Base-by-base conservation (phyloP, 1,140 invertebrate species). In the Orchesella cincta region DNA sequence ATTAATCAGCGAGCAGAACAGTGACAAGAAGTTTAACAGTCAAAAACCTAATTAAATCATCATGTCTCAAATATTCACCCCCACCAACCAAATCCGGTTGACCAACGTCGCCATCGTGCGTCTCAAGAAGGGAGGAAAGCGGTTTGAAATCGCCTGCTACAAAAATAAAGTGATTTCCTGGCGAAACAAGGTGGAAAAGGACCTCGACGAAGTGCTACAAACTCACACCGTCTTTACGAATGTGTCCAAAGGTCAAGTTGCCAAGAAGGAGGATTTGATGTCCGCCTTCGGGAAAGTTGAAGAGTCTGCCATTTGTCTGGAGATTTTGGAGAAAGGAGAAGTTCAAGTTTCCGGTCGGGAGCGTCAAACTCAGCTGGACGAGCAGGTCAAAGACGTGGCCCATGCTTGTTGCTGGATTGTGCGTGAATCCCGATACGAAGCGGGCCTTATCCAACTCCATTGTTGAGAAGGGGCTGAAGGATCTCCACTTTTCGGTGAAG, bases 91-190 rank as follows among this genome's bases (percentile, higher is more conserved):
- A 90, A 99, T 98, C 84, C 88, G 96, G n/a, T 86, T 99, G 39
- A 99, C 98, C 62, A 99, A 99, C 89, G 96, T 99, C 0, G 97
- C 98, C 0, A 92, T 99, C 67, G 98, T 99, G n/a, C 89, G 98
- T 75, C 92, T 99, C 86, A 99, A 99, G 86, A 99, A 99, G 88
- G 92, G 89, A 83, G 98, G 98, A n/a, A 98, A 98, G 85, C 89
- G 98, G 82, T 99, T 98, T 88, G 98, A 99, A 89, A 99, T 99
- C 81, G 98, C 98, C 1, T 99, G 98, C 86, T 99, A 99, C 85
- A 96, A 93, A 85, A 99, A 99, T 85, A 99, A 99, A 90, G 98
- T 99, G 57, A 85, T 98, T 16, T 97, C 97, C 54, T 99, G 97
- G 97, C 90, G 98, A 86, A 98, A 93, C 87, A 96, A 96, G 88